These are phyloP conservation scores for Hypothenemus hampei DNA, from an alignment of 1,140 invertebrate species.

Conservation along the genomic window DNA sequence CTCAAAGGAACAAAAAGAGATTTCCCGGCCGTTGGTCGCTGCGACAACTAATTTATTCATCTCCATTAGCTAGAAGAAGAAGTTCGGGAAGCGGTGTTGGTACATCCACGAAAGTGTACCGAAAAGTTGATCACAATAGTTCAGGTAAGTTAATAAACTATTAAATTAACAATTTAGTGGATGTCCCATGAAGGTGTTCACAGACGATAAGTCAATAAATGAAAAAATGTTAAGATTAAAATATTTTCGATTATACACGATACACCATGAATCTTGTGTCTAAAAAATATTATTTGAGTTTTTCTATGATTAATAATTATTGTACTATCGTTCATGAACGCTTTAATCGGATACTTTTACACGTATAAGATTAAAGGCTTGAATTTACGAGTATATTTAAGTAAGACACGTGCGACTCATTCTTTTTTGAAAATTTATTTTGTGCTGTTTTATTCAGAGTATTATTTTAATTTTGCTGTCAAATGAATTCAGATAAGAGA, in stretches of 20 bases:
- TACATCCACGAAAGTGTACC: conserved; percentile 27
- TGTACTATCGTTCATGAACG: background rate
- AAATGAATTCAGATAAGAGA: too few species aligned
- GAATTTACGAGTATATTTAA: too few species aligned
- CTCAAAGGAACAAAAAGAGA: conserved; percentile 39
- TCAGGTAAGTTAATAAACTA: conserved; percentile 13
- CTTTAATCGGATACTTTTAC: too few species aligned
- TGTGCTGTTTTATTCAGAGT: too few species aligned
- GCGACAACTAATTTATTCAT: conserved; percentile 40
- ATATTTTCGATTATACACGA: too few species aligned
- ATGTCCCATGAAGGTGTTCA: background rate
- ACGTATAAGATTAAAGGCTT: too few species aligned
- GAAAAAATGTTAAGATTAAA: too few species aligned
- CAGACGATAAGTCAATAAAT: background rate
- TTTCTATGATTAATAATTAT: background rate
- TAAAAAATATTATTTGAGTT: too few species aligned
- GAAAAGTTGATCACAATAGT: conserved; percentile 11
- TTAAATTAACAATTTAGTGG: background rate
- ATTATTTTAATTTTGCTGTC: too few species aligned
- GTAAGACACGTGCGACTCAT: too few species aligned
- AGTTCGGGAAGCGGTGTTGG: conserved; percentile 32
- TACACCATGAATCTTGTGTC: too few species aligned
- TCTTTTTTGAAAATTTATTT: too few species aligned
- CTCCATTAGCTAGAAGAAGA: conserved; percentile 37
- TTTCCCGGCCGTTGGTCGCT: conserved; percentile 40